Evolutionary conservation across 2,797 vertebrate species (phyloP), one percentile per base, ranked within the genome.

Genomic region (Alectoris magna): DNA sequence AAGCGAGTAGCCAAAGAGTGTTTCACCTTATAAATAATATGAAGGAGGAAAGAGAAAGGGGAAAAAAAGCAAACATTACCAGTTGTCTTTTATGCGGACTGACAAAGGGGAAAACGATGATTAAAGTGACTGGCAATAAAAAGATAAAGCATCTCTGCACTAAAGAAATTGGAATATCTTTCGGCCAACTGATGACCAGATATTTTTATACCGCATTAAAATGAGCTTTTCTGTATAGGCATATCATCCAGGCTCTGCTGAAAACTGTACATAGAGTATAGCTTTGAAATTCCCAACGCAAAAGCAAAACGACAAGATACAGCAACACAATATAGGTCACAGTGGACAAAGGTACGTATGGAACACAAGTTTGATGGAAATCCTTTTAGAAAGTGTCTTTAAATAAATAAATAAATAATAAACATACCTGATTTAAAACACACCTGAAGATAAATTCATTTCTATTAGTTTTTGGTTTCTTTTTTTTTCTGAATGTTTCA

Each of bases 401-500:
- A 36, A 63, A 27, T 48, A 39, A 38, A 68, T 31, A 48, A 23
- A 43, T 14, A 43, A 12, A 22, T 11, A 12, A 39, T 29, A 29
- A 16, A 7, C 13, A 19, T 12, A 21, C 7, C 36, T 51, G 23
- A 55, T 4, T 36, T 44, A 84, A 90, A 94, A 53, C 14, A 68
- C 39, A 73, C 3, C 11, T n/a, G 59, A 56, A 60, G n/a, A 70
- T 2, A 89, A 87, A 74, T 56, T 8, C 38, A 29, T 8, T 14
- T 48, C 2, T 2, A 17, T 24, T 64, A 53, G 13, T 67, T 75
- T 34, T 34, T 34, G 34, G n/a, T n/a, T n/a, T n/a, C n/a, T 6
- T 58, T 58, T 84, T 49, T 49, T 49, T 24, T 49, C 63, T 59
- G 29, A 62, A n/a, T 70, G 81, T 58, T 95, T 73, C 53, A 12